A percentile compares a stretch with the other conserved stretches of the same genome.
Conservation (phyloP, 2,113 vertebrate species). For the Heptranchias perlo region DNA sequence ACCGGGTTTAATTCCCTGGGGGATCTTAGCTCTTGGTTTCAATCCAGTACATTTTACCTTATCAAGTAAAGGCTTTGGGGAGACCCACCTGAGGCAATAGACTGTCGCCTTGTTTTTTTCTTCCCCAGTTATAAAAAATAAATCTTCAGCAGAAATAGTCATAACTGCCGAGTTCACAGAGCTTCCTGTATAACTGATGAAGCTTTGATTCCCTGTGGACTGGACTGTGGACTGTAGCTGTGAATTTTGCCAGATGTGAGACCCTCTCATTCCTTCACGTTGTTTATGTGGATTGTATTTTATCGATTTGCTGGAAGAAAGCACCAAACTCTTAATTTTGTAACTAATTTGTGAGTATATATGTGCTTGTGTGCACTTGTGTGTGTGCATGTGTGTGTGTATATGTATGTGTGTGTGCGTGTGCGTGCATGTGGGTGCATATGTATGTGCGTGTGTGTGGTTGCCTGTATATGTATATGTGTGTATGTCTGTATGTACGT, state of each 20-base stretch:
- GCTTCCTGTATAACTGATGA: background rate
- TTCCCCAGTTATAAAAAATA: background rate
- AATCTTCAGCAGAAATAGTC: background rate
- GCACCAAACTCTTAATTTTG: background rate
- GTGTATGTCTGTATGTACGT: background rate
- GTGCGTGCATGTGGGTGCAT: background rate
- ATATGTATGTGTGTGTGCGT: no score
- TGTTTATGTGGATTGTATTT: background rate
- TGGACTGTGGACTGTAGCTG: background rate
- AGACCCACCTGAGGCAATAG: background rate
- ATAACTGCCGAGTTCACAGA: background rate
- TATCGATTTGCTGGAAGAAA: background rate
- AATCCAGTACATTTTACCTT: background rate
- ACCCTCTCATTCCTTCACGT: background rate
- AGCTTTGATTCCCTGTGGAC: background rate
- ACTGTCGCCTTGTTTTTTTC: background rate
- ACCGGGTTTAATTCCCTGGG: background rate
- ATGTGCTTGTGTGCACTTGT: background rate
- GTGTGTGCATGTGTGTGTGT: no score
- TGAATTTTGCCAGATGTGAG: background rate
- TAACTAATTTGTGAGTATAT: background rate
- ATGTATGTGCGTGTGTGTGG: background rate
- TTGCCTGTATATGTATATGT: background rate
- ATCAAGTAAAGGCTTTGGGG: background rate
- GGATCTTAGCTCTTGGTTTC: background rate